Percentiles rank a stretch among this genome's conserved stretches.
Evolutionary conservation across 2,113 vertebrate genomes (phyloP).

Genomic region (Okapia johnstoni): DNA sequence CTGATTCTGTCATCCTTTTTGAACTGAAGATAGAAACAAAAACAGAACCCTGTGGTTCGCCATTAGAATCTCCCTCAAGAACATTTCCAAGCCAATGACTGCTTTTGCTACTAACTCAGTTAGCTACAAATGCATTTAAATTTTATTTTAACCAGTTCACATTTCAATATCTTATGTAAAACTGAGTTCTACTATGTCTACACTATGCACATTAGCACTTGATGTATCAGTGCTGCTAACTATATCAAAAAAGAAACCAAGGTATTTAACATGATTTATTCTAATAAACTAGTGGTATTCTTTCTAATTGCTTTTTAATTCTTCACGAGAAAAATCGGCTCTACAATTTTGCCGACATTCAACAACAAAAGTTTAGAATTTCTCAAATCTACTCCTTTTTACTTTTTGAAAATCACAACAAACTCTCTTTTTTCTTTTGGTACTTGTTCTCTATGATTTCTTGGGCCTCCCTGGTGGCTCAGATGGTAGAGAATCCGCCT

Average conservation of each 20-base stretch:
- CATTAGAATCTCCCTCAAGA: not conserved
- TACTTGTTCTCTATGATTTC: not conserved
- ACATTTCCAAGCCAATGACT: not conserved
- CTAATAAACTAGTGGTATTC: not conserved
- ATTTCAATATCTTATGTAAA: not conserved
- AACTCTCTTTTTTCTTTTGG: not conserved
- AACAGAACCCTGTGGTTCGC: not conserved
- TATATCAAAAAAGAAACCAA: not conserved
- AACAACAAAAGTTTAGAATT: not conserved
- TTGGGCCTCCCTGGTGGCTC: not conserved
- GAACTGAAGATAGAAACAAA: not conserved
- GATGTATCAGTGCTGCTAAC: not conserved
- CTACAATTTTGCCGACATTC: not conserved
- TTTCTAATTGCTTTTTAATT: not conserved
- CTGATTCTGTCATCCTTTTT: not conserved
- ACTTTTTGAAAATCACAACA: slow-evolving; percentile 12
- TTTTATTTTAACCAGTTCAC: slow-evolving; percentile 12
- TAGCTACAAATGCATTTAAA: not conserved
- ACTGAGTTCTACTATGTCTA: not conserved
- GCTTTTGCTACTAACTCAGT: not conserved
- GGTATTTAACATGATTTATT: slow-evolving; percentile 12
- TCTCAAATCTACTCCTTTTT: not conserved
- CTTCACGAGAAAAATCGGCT: slow-evolving; percentile 21
- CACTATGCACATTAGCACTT: not conserved
- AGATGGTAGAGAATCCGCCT: not conserved